Evolutionary conservation across 2,113 vertebrate species (phyloP).

Genomic region (Platichthys flesus): DNA sequence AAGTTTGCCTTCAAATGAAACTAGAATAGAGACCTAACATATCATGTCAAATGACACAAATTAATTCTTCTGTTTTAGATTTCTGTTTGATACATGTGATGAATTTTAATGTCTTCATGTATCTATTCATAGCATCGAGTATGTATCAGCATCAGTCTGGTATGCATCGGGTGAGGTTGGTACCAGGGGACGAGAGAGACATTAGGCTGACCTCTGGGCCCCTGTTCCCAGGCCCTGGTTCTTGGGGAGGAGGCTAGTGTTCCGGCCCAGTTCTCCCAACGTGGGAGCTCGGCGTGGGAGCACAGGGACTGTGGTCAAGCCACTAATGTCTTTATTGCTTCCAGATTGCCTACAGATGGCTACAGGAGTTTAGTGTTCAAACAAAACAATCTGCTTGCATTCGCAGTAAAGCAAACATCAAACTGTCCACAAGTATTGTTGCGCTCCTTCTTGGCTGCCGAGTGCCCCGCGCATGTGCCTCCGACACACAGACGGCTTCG

Average conservation of each 20-base stretch:
- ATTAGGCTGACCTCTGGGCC: slow-evolving; percentile 60
- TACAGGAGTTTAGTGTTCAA: slow-evolving; percentile 44
- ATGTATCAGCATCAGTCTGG: slow-evolving; percentile 8
- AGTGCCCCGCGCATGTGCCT: background rate
- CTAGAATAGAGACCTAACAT: background rate
- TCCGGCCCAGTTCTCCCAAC: slow-evolving; percentile 75
- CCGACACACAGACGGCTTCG: slow-evolving; percentile 25
- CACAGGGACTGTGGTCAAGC: slow-evolving; percentile 68
- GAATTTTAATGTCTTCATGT: background rate
- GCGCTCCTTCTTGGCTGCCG: slow-evolving; percentile 33
- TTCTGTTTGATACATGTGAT: background rate
- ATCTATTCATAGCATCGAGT: background rate
- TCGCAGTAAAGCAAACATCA: slow-evolving; percentile 59
- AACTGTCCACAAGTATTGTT: slow-evolving; percentile 46
- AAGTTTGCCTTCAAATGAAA: background rate
- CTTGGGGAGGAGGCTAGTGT: slow-evolving; percentile 65
- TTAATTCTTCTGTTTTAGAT: background rate
- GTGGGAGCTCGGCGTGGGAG: slow-evolving; percentile 78
- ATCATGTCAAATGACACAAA: background rate
- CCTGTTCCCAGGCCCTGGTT: slow-evolving; percentile 79
- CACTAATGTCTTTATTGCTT: slow-evolving; percentile 79
- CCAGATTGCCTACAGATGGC: slow-evolving; percentile 75
- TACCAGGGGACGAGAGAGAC: slow-evolving; percentile 57
- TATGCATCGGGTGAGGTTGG: slow-evolving; percentile 59
- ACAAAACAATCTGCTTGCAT: slow-evolving; percentile 39